phyloP scores from a whole-genome alignment of 92 coral and sea anemone species.

The Epizoanthus stellaris region DNA sequence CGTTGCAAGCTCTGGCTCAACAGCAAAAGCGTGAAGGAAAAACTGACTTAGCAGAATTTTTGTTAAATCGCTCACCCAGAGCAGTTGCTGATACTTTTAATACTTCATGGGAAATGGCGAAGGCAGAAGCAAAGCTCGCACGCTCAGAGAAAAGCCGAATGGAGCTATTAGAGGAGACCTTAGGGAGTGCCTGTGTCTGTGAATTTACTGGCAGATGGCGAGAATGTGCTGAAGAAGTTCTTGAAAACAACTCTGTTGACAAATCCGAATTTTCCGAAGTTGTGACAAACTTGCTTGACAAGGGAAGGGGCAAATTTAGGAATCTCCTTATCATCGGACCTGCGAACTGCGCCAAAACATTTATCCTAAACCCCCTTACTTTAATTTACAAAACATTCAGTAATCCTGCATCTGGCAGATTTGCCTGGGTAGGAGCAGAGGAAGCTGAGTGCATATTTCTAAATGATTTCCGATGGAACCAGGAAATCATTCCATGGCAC shows the following conservation, averaged over 20 bases:
- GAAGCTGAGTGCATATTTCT: constrained; percentile 60
- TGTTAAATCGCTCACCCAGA: constrained; percentile 44
- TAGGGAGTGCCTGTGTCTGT: constrained; percentile 27
- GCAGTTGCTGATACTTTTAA: constrained; percentile 37
- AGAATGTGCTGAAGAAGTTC: constrained; percentile 52
- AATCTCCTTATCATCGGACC: constrained; percentile 62
- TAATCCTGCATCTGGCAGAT: constrained; percentile 57
- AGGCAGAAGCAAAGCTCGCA: constrained; percentile 35
- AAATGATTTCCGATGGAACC: constrained; percentile 61
- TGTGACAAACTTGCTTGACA: constrained; percentile 41
- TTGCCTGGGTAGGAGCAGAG: constrained; percentile 66
- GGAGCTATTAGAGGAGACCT: constrained; percentile 43
- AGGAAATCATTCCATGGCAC: constrained; percentile 62
- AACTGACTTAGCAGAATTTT: constrained; percentile 48
- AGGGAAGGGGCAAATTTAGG: constrained; percentile 60
- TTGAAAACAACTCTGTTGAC: constrained; percentile 47
- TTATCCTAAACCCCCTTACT: constrained; percentile 44
- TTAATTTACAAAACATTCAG: constrained; percentile 41
- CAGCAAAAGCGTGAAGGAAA: constrained; percentile 58
- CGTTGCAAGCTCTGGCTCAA: constrained; percentile 38
- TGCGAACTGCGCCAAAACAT: constrained; percentile 45
- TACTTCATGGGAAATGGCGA: constrained; percentile 46
- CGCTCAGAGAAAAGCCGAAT: constrained; percentile 29
- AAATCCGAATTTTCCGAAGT: constrained; percentile 30
- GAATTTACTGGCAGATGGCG: constrained; percentile 46